Conservation (phyloP, 2,888 invertebrate species). For the Torymus texanus region DNA sequence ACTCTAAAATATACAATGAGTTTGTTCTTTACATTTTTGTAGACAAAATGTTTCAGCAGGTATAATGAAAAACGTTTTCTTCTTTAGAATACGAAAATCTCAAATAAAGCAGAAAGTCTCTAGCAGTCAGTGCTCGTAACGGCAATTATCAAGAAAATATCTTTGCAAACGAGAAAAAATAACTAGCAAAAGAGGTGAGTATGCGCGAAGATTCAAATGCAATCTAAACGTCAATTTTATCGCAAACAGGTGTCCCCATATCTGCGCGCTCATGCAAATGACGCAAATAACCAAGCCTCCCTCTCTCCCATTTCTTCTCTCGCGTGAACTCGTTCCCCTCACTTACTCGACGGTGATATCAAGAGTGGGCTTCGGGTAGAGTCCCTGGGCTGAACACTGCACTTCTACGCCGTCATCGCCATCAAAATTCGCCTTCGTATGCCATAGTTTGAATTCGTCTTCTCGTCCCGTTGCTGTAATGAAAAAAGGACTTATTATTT, state of each 20-base stretch:
- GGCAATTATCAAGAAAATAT: no score
- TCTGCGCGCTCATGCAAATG: conserved; percentile 6
- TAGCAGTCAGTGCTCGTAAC: no score
- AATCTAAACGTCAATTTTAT: conserved; percentile 19
- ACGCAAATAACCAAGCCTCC: conserved; percentile 17
- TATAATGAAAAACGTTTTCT: no score
- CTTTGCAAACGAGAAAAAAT: no score
- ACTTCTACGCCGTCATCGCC: conserved; percentile 69
- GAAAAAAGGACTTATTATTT: conserved; percentile 23
- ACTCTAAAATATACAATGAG: no score
- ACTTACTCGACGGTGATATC: conserved; percentile 72
- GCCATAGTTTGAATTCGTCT: conserved; percentile 69
- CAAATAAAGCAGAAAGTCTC: no score
- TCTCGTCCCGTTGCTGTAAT: conserved; percentile 67
- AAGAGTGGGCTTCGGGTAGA: conserved; percentile 71
- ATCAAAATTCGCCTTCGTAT: conserved; percentile 63
- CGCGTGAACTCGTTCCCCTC: conserved; percentile 17
- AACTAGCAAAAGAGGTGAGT: no score
- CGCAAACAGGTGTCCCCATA: conserved; percentile 13
- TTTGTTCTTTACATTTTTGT: no score
- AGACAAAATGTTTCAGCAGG: no score
- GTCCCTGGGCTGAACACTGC: conserved; percentile 69
- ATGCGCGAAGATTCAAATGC: not conserved
- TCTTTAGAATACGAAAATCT: no score
- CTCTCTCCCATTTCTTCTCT: not conserved